Evolutionary conservation across 2,797 vertebrate genomes (phyloP), one percentile per base, ranked within the genome.

Genomic region (Arnoldichthys spilopterus): DNA sequence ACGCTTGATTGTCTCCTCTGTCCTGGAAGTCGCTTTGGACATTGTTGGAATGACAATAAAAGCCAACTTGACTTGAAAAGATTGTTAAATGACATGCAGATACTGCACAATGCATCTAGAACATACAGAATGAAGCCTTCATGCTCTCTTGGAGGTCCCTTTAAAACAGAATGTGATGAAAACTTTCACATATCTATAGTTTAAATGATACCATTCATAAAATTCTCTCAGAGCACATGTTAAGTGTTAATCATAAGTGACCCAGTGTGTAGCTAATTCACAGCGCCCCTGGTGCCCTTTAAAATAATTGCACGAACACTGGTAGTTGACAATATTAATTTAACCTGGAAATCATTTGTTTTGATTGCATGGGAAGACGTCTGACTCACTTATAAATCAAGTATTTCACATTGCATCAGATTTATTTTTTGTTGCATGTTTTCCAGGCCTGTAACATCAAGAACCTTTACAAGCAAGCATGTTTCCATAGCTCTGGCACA

Each of bases 291-390:
- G 80, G 71, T 76, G 69, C 67, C 63, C 45, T 79, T 79, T 85
- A 83, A 82, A 76, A 30, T 43, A 63, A 49, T 78, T 53, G 58
- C 56, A 47, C 76, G 58, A 82, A 87, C 77, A 71, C 76, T 66
- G 81, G 86, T 82, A 75, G 80, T 86, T 86, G 28, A 74, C 3
- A 62, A 85, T 86, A 86, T 88, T 88, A 84, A 73, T 79, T 62
- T 87, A 74, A 84, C 86, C 85, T 88, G 87, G 85, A 86, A 83
- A 89, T 64, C 20, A 89, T 88, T 87, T 83, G 86, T 83, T 89
- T 85, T 82, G 83, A 79, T 69, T 69, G 47, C 75, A 83, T 37
- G 49, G 59, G 77, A 62, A 1, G 0, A 4, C 13, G 13, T 18
- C 62, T 71, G 47, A 28, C 30, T 40, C 72, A 69, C 15, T n/a